Conservation (phyloP, 2,797 vertebrate genomes). For the Leuciscus waleckii region DNA sequence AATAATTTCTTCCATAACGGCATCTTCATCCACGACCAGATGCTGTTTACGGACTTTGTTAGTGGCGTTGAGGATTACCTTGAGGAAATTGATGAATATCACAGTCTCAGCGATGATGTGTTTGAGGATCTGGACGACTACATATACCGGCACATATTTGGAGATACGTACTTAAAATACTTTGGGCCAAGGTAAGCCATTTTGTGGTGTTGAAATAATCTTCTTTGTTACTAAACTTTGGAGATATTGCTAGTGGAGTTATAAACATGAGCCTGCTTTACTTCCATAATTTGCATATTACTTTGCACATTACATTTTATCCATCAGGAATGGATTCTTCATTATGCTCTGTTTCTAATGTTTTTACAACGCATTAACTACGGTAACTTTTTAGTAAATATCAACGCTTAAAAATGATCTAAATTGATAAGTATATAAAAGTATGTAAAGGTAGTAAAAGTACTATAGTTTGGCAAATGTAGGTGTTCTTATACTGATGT, state of each 20-base stretch:
- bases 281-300: neutral
- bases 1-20: conserved; percentile 90
- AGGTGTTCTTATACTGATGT: neutral
- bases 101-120: conserved; percentile 74
- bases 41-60: conserved; percentile 96
- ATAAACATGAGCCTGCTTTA: neutral
- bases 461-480: neutral
- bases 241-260: neutral
- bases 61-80: conserved; percentile 90
- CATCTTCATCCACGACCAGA: conserved; percentile 93
- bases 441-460: neutral
- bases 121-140: conserved; percentile 91
- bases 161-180: conserved; percentile 79
- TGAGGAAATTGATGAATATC: conserved; percentile 87
- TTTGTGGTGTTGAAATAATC: neutral
- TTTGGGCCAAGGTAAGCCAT: conserved; percentile 87
- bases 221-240: neutral
- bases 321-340: neutral
- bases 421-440: neutral
- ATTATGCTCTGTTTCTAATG: neutral
- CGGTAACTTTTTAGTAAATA: neutral
- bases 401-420: neutral
- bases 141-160: conserved; percentile 91
- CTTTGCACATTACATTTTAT: neutral
- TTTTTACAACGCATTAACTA: neutral